A percentile compares a stretch with the other conserved stretches of the same genome.
phyloP scores from a whole-genome alignment of 92 coral and sea anemone species.

The Porites rus region DNA sequence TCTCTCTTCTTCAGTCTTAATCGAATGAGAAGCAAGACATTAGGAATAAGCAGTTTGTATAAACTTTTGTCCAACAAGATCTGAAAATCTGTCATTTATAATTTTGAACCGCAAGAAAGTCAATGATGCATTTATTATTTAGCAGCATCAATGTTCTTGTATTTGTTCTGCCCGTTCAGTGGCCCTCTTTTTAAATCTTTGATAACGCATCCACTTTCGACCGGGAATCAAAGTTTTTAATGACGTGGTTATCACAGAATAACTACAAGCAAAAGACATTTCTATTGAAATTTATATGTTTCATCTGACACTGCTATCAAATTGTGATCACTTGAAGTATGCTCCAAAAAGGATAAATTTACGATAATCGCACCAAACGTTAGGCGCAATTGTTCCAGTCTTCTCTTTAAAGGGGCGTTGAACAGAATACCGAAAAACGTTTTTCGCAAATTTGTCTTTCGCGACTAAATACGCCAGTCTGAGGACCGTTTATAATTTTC shows the following conservation, averaged over 20 bases:
- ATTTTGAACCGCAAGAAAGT: not conserved
- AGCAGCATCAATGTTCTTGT: not conserved
- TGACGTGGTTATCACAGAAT: conserved; percentile 32
- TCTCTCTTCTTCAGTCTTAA: too few relatives aligned
- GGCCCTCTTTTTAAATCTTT: conserved; percentile 35
- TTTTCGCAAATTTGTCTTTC: not conserved
- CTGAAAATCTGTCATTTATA: too few relatives aligned
- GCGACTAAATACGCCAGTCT: conserved; percentile 2
- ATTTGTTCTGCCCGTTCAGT: not conserved
- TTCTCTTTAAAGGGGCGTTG: not conserved
- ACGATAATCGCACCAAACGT: conserved; percentile 14
- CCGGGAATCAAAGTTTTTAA: conserved; percentile 34
- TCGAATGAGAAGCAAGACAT: too few relatives aligned
- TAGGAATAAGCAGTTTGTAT: not conserved
- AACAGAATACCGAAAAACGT: not conserved
- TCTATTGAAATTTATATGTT: conserved; percentile 16
- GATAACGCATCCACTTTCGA: conserved; percentile 12
- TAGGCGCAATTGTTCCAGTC: not conserved
- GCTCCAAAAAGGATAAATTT: conserved; percentile 13
- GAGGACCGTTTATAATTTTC: not conserved
- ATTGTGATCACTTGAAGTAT: conserved; percentile 9
- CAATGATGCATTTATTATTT: not conserved
- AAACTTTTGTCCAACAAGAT: not conserved
- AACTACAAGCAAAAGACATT: conserved; percentile 11
- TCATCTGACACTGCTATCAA: conserved; percentile 13